Evolutionary conservation across 2,113 vertebrate genomes (phyloP).

Genomic region (Amphilophus citrinellus): DNA sequence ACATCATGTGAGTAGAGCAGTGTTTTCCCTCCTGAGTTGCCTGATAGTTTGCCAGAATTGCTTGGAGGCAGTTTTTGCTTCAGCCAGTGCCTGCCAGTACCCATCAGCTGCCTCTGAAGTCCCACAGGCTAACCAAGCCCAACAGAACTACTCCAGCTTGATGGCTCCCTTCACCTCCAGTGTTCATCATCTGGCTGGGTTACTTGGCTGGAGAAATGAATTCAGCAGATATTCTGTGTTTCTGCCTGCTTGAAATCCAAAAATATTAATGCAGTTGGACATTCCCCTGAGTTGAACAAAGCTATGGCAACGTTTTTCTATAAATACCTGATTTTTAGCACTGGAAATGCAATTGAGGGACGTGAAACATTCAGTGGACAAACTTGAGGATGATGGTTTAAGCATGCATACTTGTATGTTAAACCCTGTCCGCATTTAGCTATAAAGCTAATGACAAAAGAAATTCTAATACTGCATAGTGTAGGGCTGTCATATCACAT

Average conservation of each 20-base stretch:
- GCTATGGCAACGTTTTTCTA: conserved; percentile 9
- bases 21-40: too few relatives aligned
- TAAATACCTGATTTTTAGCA: conserved; percentile 21
- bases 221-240: conserved; percentile 11
- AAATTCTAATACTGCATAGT: not conserved
- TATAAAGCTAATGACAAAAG: not conserved
- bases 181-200: too few relatives aligned
- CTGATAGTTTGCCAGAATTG: too few relatives aligned
- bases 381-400: not conserved
- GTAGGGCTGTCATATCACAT: not conserved
- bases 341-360: not conserved
- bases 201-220: too few relatives aligned
- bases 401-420: not conserved
- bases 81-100: too few relatives aligned
- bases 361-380: not conserved
- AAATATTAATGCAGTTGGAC: conserved; percentile 37
- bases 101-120: too few relatives aligned
- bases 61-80: too few relatives aligned
- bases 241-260: conserved; percentile 20
- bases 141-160: too few relatives aligned
- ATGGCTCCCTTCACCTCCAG: too few relatives aligned
- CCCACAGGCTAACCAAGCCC: too few relatives aligned
- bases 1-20: too few relatives aligned
- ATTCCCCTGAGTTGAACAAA: conserved; percentile 24
- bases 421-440: not conserved